Evolutionary conservation across 2,797 vertebrate genomes (phyloP).

Genomic region (Gymnocypris eckloni): DNA sequence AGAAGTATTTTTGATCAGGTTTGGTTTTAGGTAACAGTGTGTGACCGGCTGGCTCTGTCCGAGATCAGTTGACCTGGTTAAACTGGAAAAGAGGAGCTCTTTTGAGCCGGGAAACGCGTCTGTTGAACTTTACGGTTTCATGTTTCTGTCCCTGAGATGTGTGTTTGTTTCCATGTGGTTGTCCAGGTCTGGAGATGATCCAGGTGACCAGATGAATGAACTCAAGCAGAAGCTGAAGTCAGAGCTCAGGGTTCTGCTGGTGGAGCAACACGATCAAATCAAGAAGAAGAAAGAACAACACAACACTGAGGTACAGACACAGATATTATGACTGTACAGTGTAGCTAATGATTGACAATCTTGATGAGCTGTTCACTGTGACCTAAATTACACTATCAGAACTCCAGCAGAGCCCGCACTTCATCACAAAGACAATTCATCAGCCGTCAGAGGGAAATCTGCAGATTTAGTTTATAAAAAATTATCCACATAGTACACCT

Average conservation of each 20-base stretch:
- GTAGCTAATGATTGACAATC: neutral
- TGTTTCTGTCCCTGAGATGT: neutral
- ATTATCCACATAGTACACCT: neutral
- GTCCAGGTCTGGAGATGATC: conserved; percentile 65
- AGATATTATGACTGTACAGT: neutral
- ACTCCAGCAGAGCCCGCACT: neutral
- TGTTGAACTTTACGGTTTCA: neutral
- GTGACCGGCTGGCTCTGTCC: neutral
- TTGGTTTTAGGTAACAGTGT: neutral
- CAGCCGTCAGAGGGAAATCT: neutral
- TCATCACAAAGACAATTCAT: neutral
- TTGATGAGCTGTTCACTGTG: neutral
- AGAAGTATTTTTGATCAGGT: neutral
- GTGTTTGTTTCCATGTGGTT: neutral
- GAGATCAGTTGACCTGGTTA: neutral
- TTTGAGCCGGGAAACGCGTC: neutral
- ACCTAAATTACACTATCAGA: neutral
- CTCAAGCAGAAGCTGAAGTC: conserved; percentile 84
- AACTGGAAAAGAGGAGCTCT: neutral
- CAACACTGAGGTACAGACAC: conserved; percentile 80
- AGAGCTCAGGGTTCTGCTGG: conserved; percentile 81
- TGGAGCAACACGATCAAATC: conserved; percentile 79
- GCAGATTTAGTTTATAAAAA: neutral
- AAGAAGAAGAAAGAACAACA: conserved; percentile 90
- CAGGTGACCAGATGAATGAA: conserved; percentile 74